Percentiles rank a stretch among this genome's conserved stretches.
phyloP scores from a whole-genome alignment of 2,113 vertebrate species.

The Zapus hudsonius region DNA sequence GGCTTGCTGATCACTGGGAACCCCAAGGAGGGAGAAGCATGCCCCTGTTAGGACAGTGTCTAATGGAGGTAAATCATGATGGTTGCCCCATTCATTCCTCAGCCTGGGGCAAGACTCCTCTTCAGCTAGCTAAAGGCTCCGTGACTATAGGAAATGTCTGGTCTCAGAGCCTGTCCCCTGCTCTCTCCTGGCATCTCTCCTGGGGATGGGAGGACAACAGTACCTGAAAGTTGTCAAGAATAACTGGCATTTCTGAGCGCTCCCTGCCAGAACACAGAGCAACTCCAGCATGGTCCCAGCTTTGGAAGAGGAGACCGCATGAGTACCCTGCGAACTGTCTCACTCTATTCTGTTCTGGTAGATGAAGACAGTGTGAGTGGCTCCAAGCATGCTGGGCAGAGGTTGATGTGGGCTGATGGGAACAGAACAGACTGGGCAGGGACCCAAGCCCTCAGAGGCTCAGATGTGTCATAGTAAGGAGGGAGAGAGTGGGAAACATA shows the following conservation, averaged over 20 bases:
- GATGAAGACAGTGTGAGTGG: neutral
- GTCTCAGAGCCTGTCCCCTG: neutral
- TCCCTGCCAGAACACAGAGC: neutral
- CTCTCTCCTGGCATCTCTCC: neutral
- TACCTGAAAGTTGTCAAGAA: slow-evolving; percentile 1
- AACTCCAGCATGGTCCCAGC: neutral
- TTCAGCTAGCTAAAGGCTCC: neutral
- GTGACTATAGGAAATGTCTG: neutral
- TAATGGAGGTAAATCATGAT: neutral
- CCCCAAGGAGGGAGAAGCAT: neutral
- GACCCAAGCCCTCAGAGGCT: neutral
- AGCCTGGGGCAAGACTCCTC: neutral
- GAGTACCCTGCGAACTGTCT: neutral
- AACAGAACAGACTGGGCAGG: neutral
- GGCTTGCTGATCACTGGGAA: slow-evolving; percentile 11
- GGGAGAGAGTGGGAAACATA: neutral
- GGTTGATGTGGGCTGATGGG: slow-evolving; percentile 29
- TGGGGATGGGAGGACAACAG: neutral
- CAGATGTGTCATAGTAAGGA: neutral
- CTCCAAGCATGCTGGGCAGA: neutral
- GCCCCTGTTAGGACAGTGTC: neutral
- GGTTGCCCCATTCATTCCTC: neutral
- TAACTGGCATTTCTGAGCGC: neutral
- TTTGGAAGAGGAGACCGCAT: neutral
- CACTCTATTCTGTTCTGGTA: neutral